phyloP scores from a whole-genome alignment of 2,888 invertebrate species.

The Glaucopsyche alexis region DNA sequence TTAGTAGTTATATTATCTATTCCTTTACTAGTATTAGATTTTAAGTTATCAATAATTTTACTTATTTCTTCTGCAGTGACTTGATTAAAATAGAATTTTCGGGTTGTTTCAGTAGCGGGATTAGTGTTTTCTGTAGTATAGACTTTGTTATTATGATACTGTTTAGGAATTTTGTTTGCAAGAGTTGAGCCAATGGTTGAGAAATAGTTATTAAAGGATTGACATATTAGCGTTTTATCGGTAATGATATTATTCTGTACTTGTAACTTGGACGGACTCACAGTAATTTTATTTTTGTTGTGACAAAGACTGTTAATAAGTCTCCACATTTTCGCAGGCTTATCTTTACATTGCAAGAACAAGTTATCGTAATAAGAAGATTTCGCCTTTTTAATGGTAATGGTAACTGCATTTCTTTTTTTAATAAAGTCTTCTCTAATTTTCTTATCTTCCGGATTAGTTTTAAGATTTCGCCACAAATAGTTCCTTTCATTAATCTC shows the following conservation, averaged over 20 bases:
- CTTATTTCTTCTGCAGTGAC: not conserved
- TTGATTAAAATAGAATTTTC: not conserved
- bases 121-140: no score
- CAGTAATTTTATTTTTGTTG: slow-evolving; percentile 30
- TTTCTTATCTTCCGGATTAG: not conserved
- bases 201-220: slow-evolving; percentile 37
- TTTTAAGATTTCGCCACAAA: not conserved
- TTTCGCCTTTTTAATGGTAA: no score
- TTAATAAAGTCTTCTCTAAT: not conserved
- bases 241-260: slow-evolving; percentile 22
- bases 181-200: slow-evolving; percentile 33
- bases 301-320: slow-evolving; percentile 11
- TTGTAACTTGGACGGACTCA: slow-evolving; percentile 33
- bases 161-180: slow-evolving; percentile 35
- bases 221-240: slow-evolving; percentile 34
- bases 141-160: slow-evolving; percentile 23
- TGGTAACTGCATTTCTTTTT: no score
- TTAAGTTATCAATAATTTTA: not conserved
- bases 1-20: no score
- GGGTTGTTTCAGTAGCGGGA: no score
- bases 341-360: no score
- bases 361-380: no score
- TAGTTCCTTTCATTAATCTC: not conserved
- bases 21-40: no score
- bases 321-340: no score